These are phyloP conservation scores for Bibio marci DNA, from an alignment of 2,888 invertebrate genomes.

Conservation along the genomic window DNA sequence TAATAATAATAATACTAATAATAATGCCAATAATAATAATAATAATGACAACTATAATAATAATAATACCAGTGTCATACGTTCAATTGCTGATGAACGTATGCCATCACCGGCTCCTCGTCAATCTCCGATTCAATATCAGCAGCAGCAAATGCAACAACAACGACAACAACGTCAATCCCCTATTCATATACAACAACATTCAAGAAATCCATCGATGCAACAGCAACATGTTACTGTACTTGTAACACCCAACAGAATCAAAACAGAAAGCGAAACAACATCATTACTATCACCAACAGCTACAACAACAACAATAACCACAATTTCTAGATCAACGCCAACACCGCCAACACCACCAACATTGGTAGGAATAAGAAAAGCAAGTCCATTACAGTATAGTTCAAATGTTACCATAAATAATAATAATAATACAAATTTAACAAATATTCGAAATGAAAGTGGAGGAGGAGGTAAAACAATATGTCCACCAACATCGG, in stretches of 20 bases:
- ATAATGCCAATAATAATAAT: neutral
- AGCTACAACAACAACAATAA: conserved; percentile 15
- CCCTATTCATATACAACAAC: conserved; percentile 13
- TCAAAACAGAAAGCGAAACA: conserved; percentile 23
- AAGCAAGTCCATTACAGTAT: conserved; percentile 6
- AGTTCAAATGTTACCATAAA: conserved; percentile 14
- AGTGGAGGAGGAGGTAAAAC: no score
- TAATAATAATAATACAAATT: conserved; percentile 13
- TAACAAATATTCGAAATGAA: conserved; percentile 11
- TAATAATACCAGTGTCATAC: conserved; percentile 25
- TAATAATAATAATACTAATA: neutral
- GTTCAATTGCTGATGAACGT: conserved; percentile 28
- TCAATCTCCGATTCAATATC: conserved; percentile 19
- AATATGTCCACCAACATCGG: no score
- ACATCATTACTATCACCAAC: conserved; percentile 10
- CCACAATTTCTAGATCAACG: conserved; percentile 11
- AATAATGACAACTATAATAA: conserved; percentile 2
- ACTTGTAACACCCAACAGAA: conserved; percentile 33
- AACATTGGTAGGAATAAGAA: conserved; percentile 2
- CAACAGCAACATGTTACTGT: conserved; percentile 27
- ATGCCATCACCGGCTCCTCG: conserved; percentile 23
- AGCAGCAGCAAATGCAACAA: conserved; percentile 14
- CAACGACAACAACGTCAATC: conserved; percentile 14
- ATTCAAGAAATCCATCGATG: conserved; percentile 17
- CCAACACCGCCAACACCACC: conserved; percentile 2